phyloP scores from a whole-genome alignment of 2,797 vertebrate species.

The Centropyge bicolor region DNA sequence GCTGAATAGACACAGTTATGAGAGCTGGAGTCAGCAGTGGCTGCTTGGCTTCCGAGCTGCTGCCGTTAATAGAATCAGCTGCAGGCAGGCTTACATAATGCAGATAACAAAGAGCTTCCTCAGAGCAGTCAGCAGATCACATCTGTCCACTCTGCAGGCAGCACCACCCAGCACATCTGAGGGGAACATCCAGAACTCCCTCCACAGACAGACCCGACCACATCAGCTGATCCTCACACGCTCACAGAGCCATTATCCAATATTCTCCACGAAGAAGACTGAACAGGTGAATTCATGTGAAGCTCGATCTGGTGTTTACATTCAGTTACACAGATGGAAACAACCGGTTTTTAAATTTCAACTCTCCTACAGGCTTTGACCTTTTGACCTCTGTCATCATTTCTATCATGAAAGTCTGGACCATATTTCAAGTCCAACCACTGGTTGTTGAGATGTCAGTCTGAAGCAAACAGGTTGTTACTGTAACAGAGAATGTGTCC shows the following conservation, averaged over 20 bases:
- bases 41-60: neutral
- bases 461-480: neutral
- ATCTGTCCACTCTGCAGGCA: constrained; percentile 34
- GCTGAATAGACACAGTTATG: neutral
- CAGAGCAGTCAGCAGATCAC: constrained; percentile 57
- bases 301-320: neutral
- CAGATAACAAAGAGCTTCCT: constrained; percentile 63
- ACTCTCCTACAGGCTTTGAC: neutral
- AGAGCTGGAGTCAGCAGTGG: neutral
- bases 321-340: neutral
- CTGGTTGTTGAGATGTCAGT: no score
- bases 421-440: no score
- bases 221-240: constrained; percentile 55
- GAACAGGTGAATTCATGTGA: constrained; percentile 17
- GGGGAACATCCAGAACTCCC: constrained; percentile 21
- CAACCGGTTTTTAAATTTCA: neutral
- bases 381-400: neutral
- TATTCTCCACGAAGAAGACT: neutral
- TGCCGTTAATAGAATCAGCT: constrained; percentile 46
- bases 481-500: neutral
- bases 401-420: no score
- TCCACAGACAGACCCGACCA: neutral
- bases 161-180: constrained; percentile 14
- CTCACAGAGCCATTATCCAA: neutral
- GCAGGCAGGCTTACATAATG: constrained; percentile 52